Conservation (phyloP, 2,113 vertebrate genomes). For the Edolisoma coerulescens region DNA sequence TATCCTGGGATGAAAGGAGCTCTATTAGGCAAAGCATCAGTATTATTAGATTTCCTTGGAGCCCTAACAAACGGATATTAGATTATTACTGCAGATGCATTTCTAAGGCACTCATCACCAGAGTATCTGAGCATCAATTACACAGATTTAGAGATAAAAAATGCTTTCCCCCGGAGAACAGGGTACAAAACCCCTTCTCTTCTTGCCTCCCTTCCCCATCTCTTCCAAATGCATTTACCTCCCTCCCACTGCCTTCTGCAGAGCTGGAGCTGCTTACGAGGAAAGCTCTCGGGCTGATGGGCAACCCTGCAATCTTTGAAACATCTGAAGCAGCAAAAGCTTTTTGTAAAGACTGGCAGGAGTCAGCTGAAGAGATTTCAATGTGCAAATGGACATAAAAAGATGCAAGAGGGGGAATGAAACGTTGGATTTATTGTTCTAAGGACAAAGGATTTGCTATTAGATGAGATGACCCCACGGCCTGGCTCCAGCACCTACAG, state of each 20-base stretch:
- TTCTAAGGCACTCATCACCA: constrained; percentile 61
- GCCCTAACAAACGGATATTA: constrained; percentile 68
- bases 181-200: constrained; percentile 15
- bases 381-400: constrained; percentile 63
- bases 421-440: neutral
- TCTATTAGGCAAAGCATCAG: constrained; percentile 63
- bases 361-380: constrained; percentile 55
- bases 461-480: neutral
- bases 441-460: constrained; percentile 32
- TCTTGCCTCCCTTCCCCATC: neutral
- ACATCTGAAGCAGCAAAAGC: constrained; percentile 48
- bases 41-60: constrained; percentile 68
- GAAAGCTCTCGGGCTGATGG: neutral
- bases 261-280: constrained; percentile 25
- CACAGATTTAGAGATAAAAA: constrained; percentile 60
- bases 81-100: constrained; percentile 65
- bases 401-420: constrained; percentile 9
- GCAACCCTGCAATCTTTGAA: constrained; percentile 51
- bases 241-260: constrained; percentile 14
- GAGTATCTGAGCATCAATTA: constrained; percentile 65
- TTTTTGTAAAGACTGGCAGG: constrained; percentile 51
- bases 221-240: neutral
- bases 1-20: constrained; percentile 67
- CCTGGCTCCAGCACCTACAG: constrained; percentile 9
- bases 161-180: constrained; percentile 5